phyloP scores from a whole-genome alignment of 2,797 vertebrate genomes.

The Denticeps clupeoides region DNA sequence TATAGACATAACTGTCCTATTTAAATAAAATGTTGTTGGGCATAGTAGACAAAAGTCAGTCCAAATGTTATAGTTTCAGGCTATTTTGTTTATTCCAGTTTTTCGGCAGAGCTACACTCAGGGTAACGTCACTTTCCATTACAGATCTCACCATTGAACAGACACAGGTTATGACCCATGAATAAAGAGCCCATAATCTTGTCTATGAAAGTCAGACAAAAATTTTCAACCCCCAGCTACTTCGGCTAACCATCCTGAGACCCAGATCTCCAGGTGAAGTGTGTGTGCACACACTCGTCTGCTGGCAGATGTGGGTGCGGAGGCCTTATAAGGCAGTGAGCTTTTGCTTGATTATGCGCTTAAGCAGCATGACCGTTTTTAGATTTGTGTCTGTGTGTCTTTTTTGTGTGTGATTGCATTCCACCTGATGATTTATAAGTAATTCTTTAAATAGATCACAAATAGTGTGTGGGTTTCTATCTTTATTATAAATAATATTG shows the following conservation, averaged over 20 bases:
- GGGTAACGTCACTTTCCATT: conserved; percentile 14
- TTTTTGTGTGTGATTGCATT: neutral
- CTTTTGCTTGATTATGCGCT: neutral
- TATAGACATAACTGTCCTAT: too few species aligned
- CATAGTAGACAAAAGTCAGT: too few species aligned
- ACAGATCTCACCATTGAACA: conserved; percentile 5
- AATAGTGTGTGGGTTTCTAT: too few species aligned
- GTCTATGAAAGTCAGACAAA: conserved; percentile 2
- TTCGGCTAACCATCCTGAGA: neutral
- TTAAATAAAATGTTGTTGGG: too few species aligned
- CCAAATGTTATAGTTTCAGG: too few species aligned
- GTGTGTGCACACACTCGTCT: neutral
- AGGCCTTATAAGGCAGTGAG: conserved; percentile 1
- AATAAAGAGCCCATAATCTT: conserved; percentile 14
- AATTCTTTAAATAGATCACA: too few species aligned
- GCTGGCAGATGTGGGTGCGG: neutral
- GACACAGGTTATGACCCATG: conserved; percentile 7
- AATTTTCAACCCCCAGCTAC: neutral
- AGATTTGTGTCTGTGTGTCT: neutral
- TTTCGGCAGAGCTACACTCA: too few species aligned
- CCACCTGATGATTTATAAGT: too few species aligned
- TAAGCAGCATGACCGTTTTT: neutral
- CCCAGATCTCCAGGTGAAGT: neutral
- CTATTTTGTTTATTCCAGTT: too few species aligned
- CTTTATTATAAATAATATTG: too few species aligned